Evolutionary conservation across 1,140 invertebrate genomes (phyloP), one percentile per base, ranked within the genome.

Genomic region (Trachymyrmex septentrionalis): DNA sequence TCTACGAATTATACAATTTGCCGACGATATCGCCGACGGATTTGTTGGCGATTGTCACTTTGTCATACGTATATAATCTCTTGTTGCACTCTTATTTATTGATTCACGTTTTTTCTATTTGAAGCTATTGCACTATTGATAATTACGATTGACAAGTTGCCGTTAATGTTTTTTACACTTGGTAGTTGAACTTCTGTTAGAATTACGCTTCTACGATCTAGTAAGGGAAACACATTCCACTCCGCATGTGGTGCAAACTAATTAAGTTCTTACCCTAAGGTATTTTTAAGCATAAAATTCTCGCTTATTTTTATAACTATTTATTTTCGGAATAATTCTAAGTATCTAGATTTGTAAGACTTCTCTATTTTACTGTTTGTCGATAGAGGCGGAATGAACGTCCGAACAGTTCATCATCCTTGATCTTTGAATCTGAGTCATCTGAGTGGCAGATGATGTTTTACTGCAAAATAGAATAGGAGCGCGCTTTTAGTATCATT

Each of bases 251-350:
- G 93, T 94, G 93, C 92, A 94, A 93, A 93, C 86, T 94, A 92
- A 91, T 94, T 93, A 94, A 93, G 91, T 92, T 93, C 92, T 91
- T 90, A 90, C 81, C 86, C 61, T 93, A 94, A 91, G 93, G 87
- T 93, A 92, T 93, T 90, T 64, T 93, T 92, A 92, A 92, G 93
- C 92, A 94, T 94, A 73, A 93, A 94, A 94, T 94, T 91, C 90
- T 94, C 91, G 93, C 94, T 95, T 95, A 94, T 95, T 95, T 95
- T 95, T 95, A 92, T 95, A 95, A 94, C 92, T 94, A 95, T 95
- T 95, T 95, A 95, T 95, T 95, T 93, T 93, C 92, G 91, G 86
- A 86, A 86, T 94, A 94, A 91, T 89, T 88, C 63, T 93, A 91
- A 92, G 73, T 88, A 85, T 67, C 30, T 88, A 59, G 88, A 90